These are phyloP conservation scores for Apamea anceps DNA, from an alignment of 2,888 invertebrate genomes.

Conservation along the genomic window DNA sequence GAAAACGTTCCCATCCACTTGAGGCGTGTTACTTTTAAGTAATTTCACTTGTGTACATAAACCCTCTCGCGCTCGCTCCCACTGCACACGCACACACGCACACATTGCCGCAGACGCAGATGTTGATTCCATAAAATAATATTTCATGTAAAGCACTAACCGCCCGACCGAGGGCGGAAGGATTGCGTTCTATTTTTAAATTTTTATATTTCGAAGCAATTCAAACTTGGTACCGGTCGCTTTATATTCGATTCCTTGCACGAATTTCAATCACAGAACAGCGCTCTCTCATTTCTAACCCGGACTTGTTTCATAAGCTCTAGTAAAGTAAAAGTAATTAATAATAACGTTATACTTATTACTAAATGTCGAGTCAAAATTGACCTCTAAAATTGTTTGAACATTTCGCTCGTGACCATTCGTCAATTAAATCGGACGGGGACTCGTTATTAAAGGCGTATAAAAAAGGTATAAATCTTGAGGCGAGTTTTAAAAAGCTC, in stretches of 20 bases:
- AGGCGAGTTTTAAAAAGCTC: constrained; percentile 88
- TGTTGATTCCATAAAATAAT: constrained; percentile 91
- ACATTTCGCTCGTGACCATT: constrained; percentile 85
- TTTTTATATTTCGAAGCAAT: constrained; percentile 88
- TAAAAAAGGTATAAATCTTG: constrained; percentile 88
- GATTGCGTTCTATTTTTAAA: constrained; percentile 90
- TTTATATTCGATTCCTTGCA: constrained; percentile 68
- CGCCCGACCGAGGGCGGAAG: constrained; percentile 89
- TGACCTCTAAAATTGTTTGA: constrained; percentile 82
- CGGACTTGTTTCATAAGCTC: constrained; percentile 55
- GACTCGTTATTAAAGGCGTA: constrained; percentile 86
- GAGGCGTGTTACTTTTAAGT: constrained; percentile 86
- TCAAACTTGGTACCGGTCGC: constrained; percentile 77
- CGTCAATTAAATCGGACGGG: constrained; percentile 88
- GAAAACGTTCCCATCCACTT: constrained; percentile 87
- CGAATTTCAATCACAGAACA: constrained; percentile 58
- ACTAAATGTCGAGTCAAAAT: constrained; percentile 75
- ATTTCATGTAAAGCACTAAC: constrained; percentile 90
- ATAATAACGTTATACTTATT: constrained; percentile 62
- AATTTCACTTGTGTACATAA: constrained; percentile 88
- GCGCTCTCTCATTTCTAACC: constrained; percentile 48
- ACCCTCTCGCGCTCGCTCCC: constrained; percentile 79
- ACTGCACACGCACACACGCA: constrained; percentile 82
- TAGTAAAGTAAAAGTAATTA: constrained; percentile 67
- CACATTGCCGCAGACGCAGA: constrained; percentile 84